Base-by-base conservation (phyloP, 2,113 vertebrate species). In the Delphinapterus leucas region DNA sequence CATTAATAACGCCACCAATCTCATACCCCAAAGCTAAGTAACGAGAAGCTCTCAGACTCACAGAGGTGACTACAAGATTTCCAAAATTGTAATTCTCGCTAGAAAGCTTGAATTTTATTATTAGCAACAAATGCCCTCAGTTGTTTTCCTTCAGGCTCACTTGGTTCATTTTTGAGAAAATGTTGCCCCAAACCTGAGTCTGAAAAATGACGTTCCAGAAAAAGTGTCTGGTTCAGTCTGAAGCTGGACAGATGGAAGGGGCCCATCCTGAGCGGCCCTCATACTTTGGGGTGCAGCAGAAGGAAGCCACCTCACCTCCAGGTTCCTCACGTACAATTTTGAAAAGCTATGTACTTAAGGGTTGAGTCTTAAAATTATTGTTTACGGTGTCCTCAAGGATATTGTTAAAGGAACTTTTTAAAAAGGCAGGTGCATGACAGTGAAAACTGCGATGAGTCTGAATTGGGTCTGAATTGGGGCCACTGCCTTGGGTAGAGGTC, bases 191-290 rank as follows among this genome's bases (percentile, higher is more conserved):
- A 65, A 65, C 18, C 25, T 44, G 33, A 58, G n/a, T 55, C 76
- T 23, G n/a, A 79, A 70, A 60, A 33, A 38, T 28, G n/a, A 71
- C 0, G 2, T 25, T 87, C 49, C 2, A 1, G 7, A 10, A 11
- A 58, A 73, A 65, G 31, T 4, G 76, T 44, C 44, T 5, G 18
- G 14, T 33, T 53, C 25, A 5, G 26, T 17, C 55, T 14, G 14
- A 60, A 31, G 3, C 33, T 47, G 2, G 38, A 44, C 13, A 23
- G 12, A 2, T 47, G 26, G 17, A 25, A 9, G 53, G 20, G 0
- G 0, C 9, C 49, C 33, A 1, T 14, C 6, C 2, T 47, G 44
- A 47, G 14, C 2, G 8, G 44, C 28, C 5, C 2, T 8, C 41
- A 0, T 4, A 1, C 21, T 36, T 2, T 2, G 38, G 49, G 1